phyloP scores from a whole-genome alignment of 2,888 invertebrate genomes.

The Drosophila villosipedis region DNA sequence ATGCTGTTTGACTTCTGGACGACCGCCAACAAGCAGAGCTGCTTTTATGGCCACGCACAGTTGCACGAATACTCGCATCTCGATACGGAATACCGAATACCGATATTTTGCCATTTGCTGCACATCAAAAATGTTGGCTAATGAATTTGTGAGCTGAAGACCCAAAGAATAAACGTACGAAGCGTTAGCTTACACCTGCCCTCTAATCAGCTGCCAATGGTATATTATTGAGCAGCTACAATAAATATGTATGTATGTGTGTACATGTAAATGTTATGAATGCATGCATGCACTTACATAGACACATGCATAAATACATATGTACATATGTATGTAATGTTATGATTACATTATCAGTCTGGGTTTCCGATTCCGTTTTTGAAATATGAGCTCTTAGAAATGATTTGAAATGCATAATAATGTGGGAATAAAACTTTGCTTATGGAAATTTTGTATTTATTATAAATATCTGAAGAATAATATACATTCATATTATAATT shows the following conservation, averaged over 20 bases:
- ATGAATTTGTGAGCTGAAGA: not conserved
- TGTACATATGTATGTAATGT: not conserved
- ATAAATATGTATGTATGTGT: not conserved
- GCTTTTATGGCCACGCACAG: slow-evolving; percentile 50
- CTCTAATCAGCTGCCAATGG: slow-evolving; percentile 36
- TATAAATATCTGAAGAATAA: not conserved
- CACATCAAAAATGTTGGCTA: slow-evolving; percentile 31
- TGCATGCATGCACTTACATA: not conserved
- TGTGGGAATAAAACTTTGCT: not conserved
- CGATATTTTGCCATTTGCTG: slow-evolving; percentile 30
- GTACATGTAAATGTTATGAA: slow-evolving; percentile 1
- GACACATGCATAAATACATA: not conserved
- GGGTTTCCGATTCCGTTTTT: not conserved
- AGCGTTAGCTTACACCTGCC: slow-evolving; percentile 47
- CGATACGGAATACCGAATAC: slow-evolving; percentile 26
- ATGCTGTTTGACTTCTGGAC: slow-evolving; percentile 23
- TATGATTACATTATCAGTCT: slow-evolving; percentile 4
- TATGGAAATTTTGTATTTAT: not conserved
- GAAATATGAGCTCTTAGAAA: not conserved
- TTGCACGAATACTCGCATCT: not conserved
- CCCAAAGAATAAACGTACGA: not conserved
- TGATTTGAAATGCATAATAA: not conserved
- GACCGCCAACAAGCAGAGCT: slow-evolving; percentile 19
- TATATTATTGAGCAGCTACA: not conserved
- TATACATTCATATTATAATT: not conserved